Conservation (phyloP, 2,888 invertebrate species). For the Crematogaster levior region DNA sequence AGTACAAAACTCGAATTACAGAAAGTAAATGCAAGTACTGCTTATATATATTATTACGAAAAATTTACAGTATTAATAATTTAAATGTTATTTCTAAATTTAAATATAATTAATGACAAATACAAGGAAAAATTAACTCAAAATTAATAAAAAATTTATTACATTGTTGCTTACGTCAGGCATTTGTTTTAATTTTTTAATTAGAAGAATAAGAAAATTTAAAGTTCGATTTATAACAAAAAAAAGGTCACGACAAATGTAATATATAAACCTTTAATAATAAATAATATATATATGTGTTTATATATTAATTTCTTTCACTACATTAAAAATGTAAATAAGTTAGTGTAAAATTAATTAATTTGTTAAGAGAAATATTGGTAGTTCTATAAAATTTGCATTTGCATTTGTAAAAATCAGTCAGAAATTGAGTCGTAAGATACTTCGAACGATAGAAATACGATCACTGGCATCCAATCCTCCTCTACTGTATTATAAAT, state of each 20-base stretch:
- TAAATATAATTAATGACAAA: neutral
- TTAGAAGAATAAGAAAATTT: neutral
- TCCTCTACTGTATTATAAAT: conserved; percentile 38
- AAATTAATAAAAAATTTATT: neutral
- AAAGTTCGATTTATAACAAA: neutral
- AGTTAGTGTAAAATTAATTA: neutral
- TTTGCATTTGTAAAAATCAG: neutral
- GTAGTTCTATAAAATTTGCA: conserved; percentile 15
- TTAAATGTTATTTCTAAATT: neutral
- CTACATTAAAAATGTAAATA: neutral
- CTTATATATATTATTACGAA: neutral
- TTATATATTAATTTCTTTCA: conserved; percentile 11
- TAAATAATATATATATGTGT: neutral
- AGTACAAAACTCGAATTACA: neutral
- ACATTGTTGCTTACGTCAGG: neutral
- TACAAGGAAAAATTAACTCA: too few relatives aligned
- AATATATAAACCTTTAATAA: neutral
- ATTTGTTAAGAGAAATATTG: neutral
- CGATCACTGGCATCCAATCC: conserved; percentile 31
- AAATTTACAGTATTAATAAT: neutral
- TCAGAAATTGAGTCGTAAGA: conserved; percentile 39
- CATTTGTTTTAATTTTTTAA: neutral
- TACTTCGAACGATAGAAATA: conserved; percentile 1
- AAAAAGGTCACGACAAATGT: neutral
- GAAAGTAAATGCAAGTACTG: neutral